These are phyloP conservation scores for Kryphioiulus occultus DNA, from an alignment of 2,888 invertebrate species.

Conservation along the genomic window DNA sequence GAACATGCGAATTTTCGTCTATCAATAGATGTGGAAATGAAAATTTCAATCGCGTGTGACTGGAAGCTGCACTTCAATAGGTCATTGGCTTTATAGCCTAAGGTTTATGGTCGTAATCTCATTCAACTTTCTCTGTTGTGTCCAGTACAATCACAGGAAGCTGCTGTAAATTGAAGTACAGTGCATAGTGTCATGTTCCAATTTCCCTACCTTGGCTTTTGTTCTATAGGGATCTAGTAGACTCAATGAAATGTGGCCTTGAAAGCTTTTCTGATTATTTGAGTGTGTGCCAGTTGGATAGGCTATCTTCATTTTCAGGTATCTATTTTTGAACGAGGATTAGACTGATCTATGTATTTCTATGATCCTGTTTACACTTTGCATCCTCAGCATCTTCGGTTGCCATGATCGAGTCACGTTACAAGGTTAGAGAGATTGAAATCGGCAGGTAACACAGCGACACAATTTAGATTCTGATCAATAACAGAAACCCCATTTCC, in stretches of 20 bases:
- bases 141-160: neutral
- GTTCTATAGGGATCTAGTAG: neutral
- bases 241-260: neutral
- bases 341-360: neutral
- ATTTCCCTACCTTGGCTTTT: neutral
- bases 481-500: slow-evolving; percentile 3
- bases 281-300: neutral
- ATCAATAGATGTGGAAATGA: neutral
- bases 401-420: slow-evolving; percentile 14
- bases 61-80: neutral
- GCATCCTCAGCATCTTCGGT: slow-evolving; percentile 19
- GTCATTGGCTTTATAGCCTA: neutral
- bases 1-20: neutral
- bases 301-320: neutral
- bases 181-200: neutral
- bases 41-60: neutral
- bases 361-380: slow-evolving; percentile 11
- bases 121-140: neutral
- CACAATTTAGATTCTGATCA: neutral
- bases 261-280: neutral
- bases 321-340: slow-evolving; percentile 30
- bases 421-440: neutral
- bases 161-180: neutral
- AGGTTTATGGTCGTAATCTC: neutral
- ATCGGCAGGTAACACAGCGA: neutral